A percentile compares a stretch with the other conserved stretches of the same genome.
Evolutionary conservation across 2,888 invertebrate genomes (phyloP).

Genomic region (Morpho achilles): DNA sequence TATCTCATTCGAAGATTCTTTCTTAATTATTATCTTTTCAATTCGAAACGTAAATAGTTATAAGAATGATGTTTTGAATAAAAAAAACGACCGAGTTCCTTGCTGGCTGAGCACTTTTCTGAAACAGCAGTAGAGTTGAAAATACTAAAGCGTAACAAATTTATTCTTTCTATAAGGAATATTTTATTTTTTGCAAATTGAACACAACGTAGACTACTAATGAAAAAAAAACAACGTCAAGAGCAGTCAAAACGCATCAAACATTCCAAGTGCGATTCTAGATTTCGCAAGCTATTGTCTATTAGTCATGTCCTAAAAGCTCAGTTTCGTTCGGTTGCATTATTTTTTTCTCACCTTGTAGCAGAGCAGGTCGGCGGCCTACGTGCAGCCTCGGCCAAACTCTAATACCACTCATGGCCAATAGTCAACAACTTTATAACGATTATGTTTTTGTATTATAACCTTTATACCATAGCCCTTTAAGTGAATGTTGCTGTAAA

Average conservation of each 20-base stretch:
- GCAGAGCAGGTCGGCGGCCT: slow-evolving; percentile 35
- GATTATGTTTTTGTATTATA: slow-evolving; percentile 25
- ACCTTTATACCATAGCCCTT: slow-evolving; percentile 10
- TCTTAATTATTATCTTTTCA: no score
- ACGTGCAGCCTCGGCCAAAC: slow-evolving; percentile 66
- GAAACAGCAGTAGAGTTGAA: no score
- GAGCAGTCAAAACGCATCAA: not conserved
- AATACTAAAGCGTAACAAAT: no score
- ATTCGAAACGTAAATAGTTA: no score
- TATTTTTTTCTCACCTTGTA: slow-evolving; percentile 50
- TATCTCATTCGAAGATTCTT: no score
- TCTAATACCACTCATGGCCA: slow-evolving; percentile 65
- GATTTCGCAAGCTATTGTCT: slow-evolving; percentile 53
- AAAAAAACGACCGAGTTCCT: no score
- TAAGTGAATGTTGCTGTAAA: not conserved
- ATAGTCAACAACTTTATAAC: slow-evolving; percentile 42
- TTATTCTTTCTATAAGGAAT: no score
- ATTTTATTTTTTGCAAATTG: no score
- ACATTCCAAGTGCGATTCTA: slow-evolving; percentile 17
- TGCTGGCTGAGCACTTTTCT: no score
- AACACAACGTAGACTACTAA: no score
- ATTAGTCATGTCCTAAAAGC: slow-evolving; percentile 70
- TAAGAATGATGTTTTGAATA: no score
- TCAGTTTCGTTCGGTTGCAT: slow-evolving; percentile 42
- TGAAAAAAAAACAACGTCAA: not conserved